phyloP scores from a whole-genome alignment of 2,888 invertebrate genomes.

The Parnassius glacialis region DNA sequence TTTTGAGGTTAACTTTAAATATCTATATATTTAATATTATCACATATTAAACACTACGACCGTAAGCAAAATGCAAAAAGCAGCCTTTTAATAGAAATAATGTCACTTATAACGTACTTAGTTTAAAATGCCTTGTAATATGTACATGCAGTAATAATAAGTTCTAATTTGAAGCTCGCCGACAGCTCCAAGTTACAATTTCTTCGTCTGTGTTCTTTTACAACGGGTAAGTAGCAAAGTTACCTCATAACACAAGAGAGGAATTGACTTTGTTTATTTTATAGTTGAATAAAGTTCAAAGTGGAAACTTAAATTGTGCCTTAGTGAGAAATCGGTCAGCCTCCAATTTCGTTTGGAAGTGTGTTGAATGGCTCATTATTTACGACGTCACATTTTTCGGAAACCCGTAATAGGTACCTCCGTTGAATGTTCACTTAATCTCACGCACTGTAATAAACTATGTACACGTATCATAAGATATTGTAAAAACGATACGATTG shows the following conservation, averaged over 20 bases:
- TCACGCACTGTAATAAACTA: slow-evolving; percentile 54
- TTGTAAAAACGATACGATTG: slow-evolving; percentile 41
- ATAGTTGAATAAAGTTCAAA: slow-evolving; percentile 76
- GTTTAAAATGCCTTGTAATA: slow-evolving; percentile 21
- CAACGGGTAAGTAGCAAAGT: slow-evolving; percentile 35
- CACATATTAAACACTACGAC: slow-evolving; percentile 4
- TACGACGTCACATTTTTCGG: slow-evolving; percentile 20
- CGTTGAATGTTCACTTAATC: slow-evolving; percentile 24
- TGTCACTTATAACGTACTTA: slow-evolving; percentile 12
- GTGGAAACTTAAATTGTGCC: slow-evolving; percentile 77
- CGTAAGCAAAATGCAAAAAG: slow-evolving; percentile 14
- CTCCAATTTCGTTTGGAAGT: slow-evolving; percentile 61
- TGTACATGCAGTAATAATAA: slow-evolving; percentile 17
- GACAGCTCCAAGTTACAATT: slow-evolving; percentile 15
- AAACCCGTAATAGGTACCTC: slow-evolving; percentile 9
- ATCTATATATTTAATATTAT: slow-evolving; percentile 20
- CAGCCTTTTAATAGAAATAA: slow-evolving; percentile 16
- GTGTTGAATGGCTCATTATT: slow-evolving; percentile 22
- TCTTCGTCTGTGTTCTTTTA: slow-evolving; percentile 31
- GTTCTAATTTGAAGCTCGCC: not conserved
- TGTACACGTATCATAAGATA: slow-evolving; percentile 48
- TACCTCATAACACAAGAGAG: slow-evolving; percentile 40
- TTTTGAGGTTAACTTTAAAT: slow-evolving; percentile 26
- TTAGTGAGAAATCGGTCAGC: slow-evolving; percentile 71
- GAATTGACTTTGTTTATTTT: slow-evolving; percentile 69